These are phyloP conservation scores for Agrochola litura DNA, from an alignment of 2,888 invertebrate species.

Conservation along the genomic window DNA sequence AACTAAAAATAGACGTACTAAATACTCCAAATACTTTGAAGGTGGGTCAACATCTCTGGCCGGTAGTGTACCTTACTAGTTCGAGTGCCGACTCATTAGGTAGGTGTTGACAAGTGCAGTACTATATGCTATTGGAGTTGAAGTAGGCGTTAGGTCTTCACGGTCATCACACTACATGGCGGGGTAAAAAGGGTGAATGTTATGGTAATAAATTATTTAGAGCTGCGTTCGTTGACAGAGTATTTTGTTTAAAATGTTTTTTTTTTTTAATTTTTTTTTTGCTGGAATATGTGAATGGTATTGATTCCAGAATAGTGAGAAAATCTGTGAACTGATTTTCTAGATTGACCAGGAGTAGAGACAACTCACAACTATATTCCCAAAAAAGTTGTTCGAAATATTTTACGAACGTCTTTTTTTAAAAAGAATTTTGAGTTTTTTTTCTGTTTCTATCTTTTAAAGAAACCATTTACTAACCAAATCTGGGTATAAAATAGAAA, in stretches of 20 bases:
- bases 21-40: not conserved
- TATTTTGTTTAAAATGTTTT: not conserved
- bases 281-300: not conserved
- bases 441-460: too few relatives aligned
- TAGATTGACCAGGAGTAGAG: too few relatives aligned
- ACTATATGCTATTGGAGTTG: constrained; percentile 22
- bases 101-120: constrained; percentile 67
- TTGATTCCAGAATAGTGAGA: not conserved
- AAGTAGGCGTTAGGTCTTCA: constrained; percentile 12
- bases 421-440: too few relatives aligned
- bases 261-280: too few relatives aligned
- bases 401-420: too few relatives aligned
- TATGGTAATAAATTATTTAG: constrained; percentile 26
- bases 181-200: not conserved
- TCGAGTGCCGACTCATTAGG: constrained; percentile 64
- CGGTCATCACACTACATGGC: constrained; percentile 7
- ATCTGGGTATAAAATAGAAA: too few relatives aligned
- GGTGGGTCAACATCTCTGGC: constrained; percentile 1
- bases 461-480: too few relatives aligned
- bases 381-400: too few relatives aligned
- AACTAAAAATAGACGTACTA: not conserved
- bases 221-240: not conserved
- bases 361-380: too few relatives aligned
- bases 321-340: not conserved
- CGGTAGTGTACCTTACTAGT: constrained; percentile 36